Percentiles rank a stretch among this genome's conserved stretches.
phyloP scores from a whole-genome alignment of 37 sponge, comb jelly and placozoan genomes.

The Mnemiopsis leidyi region DNA sequence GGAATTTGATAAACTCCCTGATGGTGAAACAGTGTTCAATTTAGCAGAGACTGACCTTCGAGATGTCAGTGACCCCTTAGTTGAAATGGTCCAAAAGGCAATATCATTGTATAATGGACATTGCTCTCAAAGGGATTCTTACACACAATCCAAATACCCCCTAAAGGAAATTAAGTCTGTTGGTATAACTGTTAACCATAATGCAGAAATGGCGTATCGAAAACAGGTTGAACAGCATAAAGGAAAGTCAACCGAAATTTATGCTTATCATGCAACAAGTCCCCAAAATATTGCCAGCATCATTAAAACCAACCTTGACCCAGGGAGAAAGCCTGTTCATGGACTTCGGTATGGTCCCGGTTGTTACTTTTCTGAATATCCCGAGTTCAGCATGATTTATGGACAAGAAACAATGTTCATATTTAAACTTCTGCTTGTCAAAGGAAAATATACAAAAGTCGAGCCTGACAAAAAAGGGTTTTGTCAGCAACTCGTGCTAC shows the following conservation, averaged over 20 bases:
- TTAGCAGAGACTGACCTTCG: background rate
- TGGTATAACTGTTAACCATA: background rate
- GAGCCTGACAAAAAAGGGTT: background rate
- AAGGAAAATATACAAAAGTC: background rate
- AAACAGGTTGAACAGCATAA: background rate
- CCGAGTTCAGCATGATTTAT: background rate
- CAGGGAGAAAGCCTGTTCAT: background rate
- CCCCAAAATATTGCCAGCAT: background rate
- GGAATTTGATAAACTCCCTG: background rate
- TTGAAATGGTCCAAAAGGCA: background rate
- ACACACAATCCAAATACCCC: background rate
- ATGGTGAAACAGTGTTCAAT: background rate
- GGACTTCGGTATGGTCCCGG: background rate
- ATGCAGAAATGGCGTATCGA: background rate
- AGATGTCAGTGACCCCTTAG: background rate
- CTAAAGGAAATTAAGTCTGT: background rate
- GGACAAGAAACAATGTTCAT: background rate
- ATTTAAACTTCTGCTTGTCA: background rate
- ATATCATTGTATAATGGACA: background rate
- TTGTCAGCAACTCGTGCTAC: slow-evolving; percentile 1
- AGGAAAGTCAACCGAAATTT: background rate
- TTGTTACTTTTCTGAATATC: background rate
- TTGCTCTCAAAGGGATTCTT: background rate
- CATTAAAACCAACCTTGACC: background rate
- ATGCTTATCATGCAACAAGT: background rate